Evolutionary conservation across 1,140 invertebrate genomes (phyloP), one percentile per base, ranked within the genome.

Genomic region (Brachionus manjavacas): DNA sequence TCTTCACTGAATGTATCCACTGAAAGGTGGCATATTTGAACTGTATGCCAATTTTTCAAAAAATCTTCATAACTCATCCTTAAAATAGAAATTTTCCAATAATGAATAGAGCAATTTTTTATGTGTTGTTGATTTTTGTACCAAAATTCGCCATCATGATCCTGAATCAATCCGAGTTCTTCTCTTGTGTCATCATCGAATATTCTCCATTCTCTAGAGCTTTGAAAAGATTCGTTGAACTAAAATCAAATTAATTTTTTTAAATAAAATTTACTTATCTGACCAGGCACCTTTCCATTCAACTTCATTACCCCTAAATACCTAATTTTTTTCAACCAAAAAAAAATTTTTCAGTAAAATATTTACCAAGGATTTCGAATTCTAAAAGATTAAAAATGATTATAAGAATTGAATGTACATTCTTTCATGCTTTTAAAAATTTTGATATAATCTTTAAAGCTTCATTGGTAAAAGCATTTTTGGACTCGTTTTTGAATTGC

Each of bases 301-400:
- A 1, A 94, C 93, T 88, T 97, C 95, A 88, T 98, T 98, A 25
- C 96, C 72, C 96, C 97, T 81, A 39, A 39, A 35, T 35, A 64
- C 25, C n/a, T 14, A 43, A 9, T 64, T 39, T 35, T 35, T 12
- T 28, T 52, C 41, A 25, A 23, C 23, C 25, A 9, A 23, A 52
- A 20, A 28, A 23, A 14, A 68, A n/a, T 12, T 12, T 28, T 6
- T 35, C 16, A 64, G 4, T 35, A 3, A 20, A 60, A 43, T 16
- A 81, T 25, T 16, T 81, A 96, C 97, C 96, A 98, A 1, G 97
- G 97, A 91, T 99, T 99, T 55, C 96, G 91, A 86, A 98, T 92
- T 72, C 97, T 91, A 31, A 46, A 7, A 1, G 94, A 94, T 7
- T 86, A 96, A 72, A 14, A 7, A 52, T 9, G 25, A 14, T 78